Percentiles rank a stretch among this genome's conserved stretches.
Conservation (phyloP, 2,888 invertebrate genomes). For the Chrysodeixis includens region DNA sequence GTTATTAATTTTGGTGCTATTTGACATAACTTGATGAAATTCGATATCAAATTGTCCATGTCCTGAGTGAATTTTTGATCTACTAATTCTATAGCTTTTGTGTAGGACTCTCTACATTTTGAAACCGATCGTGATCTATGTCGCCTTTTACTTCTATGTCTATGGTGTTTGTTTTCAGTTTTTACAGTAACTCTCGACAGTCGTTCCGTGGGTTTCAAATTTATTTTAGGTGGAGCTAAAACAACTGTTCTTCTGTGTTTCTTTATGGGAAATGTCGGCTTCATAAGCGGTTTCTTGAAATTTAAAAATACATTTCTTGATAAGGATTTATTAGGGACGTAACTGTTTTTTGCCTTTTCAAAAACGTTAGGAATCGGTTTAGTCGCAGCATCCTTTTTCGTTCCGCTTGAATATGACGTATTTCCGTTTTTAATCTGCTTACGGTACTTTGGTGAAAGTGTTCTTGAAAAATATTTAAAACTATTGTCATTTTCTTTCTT, state of each 20-base stretch:
- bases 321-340: constrained; percentile 83
- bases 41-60: constrained; percentile 82
- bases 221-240: constrained; percentile 85
- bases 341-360: constrained; percentile 83
- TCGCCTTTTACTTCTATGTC: constrained; percentile 84
- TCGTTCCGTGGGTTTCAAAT: constrained; percentile 82
- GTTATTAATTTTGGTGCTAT: constrained; percentile 81
- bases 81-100: constrained; percentile 91
- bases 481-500: constrained; percentile 76
- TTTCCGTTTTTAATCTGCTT: constrained; percentile 72
- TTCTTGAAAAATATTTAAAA: constrained; percentile 70
- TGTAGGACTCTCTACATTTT: constrained; percentile 87
- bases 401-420: constrained; percentile 62
- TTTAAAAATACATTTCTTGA: constrained; percentile 85
- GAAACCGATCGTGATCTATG: constrained; percentile 86
- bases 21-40: constrained; percentile 85
- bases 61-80: constrained; percentile 86
- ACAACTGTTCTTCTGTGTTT: constrained; percentile 89
- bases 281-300: constrained; percentile 82
- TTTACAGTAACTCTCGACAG: constrained; percentile 82
- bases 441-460: constrained; percentile 78
- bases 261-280: constrained; percentile 84
- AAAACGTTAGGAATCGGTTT: constrained; percentile 81
- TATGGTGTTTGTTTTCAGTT: constrained; percentile 84
- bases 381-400: constrained; percentile 75